These are phyloP conservation scores for Xanthostigma xanthostigma DNA, from an alignment of 2,888 invertebrate species.

Conservation along the genomic window DNA sequence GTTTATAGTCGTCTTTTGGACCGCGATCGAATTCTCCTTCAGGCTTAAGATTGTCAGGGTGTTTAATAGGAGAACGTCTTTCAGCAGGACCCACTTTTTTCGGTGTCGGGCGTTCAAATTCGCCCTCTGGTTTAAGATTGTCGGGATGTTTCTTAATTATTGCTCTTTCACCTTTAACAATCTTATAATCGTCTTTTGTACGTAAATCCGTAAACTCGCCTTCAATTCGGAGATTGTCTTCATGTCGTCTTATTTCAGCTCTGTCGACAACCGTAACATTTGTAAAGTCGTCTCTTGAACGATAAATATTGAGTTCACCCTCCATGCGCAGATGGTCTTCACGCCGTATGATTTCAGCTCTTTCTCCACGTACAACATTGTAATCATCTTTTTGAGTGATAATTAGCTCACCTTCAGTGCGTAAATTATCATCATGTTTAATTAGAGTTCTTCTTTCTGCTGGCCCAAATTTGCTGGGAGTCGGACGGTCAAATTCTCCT, in stretches of 20 bases:
- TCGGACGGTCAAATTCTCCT: constrained; percentile 32
- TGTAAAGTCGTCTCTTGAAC: constrained; percentile 37
- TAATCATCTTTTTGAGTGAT: constrained; percentile 31
- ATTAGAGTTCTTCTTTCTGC: constrained; percentile 43
- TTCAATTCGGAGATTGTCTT: constrained; percentile 45
- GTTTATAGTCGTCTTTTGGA: constrained; percentile 27
- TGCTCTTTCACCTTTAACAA: constrained; percentile 28
- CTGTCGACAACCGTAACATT: constrained; percentile 40
- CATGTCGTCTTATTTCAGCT: constrained; percentile 36
- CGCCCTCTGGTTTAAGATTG: constrained; percentile 40
- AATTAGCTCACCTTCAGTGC: constrained; percentile 15
- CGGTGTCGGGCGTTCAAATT: constrained; percentile 23
- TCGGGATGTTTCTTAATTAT: constrained; percentile 25
- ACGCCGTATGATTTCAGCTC: constrained; percentile 37
- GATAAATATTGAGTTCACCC: constrained; percentile 32
- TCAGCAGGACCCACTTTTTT: constrained; percentile 11
- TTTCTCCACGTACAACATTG: constrained; percentile 38
- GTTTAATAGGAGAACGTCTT: constrained; percentile 17
- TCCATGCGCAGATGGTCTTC: constrained; percentile 45
- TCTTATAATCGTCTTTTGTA: constrained; percentile 37
- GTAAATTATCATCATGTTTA: constrained; percentile 28
- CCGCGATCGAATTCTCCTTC: constrained; percentile 29
- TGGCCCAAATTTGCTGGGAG: constrained; percentile 31
- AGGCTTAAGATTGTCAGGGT: constrained; percentile 26
- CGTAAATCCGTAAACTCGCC: constrained; percentile 42